Evolutionary conservation across 2,113 vertebrate species (phyloP).

Genomic region (Muntiacus muntjak): DNA sequence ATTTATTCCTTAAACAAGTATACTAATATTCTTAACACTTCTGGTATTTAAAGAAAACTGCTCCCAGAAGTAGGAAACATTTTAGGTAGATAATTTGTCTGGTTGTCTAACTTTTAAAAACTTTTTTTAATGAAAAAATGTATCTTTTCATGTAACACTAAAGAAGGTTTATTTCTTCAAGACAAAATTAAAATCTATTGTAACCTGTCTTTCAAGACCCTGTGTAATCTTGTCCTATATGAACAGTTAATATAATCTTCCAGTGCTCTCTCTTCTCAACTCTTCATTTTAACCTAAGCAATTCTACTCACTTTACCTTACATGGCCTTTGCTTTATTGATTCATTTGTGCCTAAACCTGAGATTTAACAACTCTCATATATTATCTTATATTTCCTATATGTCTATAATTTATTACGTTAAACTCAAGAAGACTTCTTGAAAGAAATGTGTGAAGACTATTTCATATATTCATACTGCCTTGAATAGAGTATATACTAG

Average conservation of each 20-base stretch:
- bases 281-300: neutral
- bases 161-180: neutral
- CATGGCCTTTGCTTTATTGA: neutral
- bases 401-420: conserved; percentile 78
- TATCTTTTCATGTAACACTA: neutral
- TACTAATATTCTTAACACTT: neutral
- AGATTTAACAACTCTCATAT: neutral
- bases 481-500: neutral
- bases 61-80: neutral
- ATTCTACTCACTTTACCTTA: neutral
- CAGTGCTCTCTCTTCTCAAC: neutral
- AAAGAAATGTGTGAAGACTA: neutral
- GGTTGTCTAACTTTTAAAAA: neutral
- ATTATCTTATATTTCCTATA: neutral
- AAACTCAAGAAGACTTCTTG: neutral
- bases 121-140: neutral
- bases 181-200: neutral
- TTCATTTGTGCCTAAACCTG: neutral
- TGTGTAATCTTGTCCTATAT: neutral
- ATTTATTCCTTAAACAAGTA: neutral
- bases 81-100: neutral
- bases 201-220: neutral
- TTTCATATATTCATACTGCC: neutral
- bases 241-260: neutral
- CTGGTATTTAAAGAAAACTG: neutral